Base-by-base conservation (phyloP, 2,888 invertebrate species). In the Diarsia rubi region DNA sequence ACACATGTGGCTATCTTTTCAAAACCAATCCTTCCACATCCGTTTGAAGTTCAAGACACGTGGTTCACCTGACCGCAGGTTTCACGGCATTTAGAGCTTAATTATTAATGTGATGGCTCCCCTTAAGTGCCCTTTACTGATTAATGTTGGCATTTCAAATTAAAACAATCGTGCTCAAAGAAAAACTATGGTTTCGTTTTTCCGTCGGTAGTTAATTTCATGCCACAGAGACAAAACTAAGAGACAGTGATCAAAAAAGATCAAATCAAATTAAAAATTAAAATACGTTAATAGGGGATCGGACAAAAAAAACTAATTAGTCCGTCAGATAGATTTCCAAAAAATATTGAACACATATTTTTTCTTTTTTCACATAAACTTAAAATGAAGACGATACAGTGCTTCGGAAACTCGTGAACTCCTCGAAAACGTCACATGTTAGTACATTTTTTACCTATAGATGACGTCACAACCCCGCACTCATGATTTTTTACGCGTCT, bases 1-100 rank as follows among this genome's bases (percentile, higher is more conserved):
- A 68, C 47, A 42, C 14, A 14, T 44, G 27, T 8, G 21, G 12
- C 2, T 59, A 37, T 45, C 2, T 27, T 37, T 37, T 52, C 19
- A 66, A 60, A 65, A 24, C 19, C 24, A 54, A 52, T 37, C 49
- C 31, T 44, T 57, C 21, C 21, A 8, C 57, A 37, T 27, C 47
- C 64, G 16, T 49, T 68, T 45, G 14, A 63, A 62, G 66, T 24
- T 12, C 37, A 75, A 68, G 63, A 45, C 60, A 57, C 66, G 77
- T 62, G 78, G 77, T 70, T 63, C 21, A 49, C 79, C 63, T 70
- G 44, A 82, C 71, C 62, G 47, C 75, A 27, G n/a, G 45, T 9
- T 64, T 70, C 66, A 45, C 14, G 57, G 60, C 37, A 42, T 70
- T 67, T 52, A 42, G 62, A 42, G 42, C 52, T 57, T 44, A 80